Evolutionary conservation across 1,140 invertebrate species (phyloP).

Genomic region (Trigoniulus corallinus): DNA sequence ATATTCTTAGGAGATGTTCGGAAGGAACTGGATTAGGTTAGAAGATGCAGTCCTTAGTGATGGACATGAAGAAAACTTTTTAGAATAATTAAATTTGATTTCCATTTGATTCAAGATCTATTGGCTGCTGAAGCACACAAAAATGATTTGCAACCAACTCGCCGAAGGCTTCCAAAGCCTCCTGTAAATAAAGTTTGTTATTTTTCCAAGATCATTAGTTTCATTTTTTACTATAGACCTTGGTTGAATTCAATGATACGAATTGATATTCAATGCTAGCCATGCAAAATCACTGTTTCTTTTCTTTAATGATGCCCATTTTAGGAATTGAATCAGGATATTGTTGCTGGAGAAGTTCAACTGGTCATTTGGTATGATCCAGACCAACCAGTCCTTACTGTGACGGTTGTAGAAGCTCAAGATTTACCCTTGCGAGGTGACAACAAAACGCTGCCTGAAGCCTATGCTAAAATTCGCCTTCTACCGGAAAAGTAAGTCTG

Average conservation of each 20-base stretch:
- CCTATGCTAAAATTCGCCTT: slow-evolving; percentile 60
- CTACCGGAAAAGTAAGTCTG: slow-evolving; percentile 44
- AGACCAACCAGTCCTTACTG: slow-evolving; percentile 15
- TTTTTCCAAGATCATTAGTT: too few relatives aligned
- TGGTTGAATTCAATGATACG: too few relatives aligned
- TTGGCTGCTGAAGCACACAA: slow-evolving; percentile 55
- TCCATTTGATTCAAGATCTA: background rate
- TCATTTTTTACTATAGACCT: too few relatives aligned
- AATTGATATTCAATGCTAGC: background rate
- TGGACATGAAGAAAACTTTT: background rate
- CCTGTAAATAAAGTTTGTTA: too few relatives aligned
- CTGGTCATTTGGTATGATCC: background rate
- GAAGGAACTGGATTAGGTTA: background rate
- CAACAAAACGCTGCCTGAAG: slow-evolving; percentile 54
- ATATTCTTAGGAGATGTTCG: background rate
- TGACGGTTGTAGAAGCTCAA: slow-evolving; percentile 63
- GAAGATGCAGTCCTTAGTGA: background rate
- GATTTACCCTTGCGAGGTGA: slow-evolving; percentile 60
- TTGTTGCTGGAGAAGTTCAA: background rate
- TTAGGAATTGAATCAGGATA: background rate
- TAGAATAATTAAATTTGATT: background rate
- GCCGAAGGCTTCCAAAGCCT: slow-evolving; percentile 82
- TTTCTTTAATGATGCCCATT: background rate
- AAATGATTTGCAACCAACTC: slow-evolving; percentile 56
- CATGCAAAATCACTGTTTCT: background rate